Evolutionary conservation across 2,888 invertebrate genomes (phyloP), one percentile per base, ranked within the genome.

Genomic region (Morinoia aosen): DNA sequence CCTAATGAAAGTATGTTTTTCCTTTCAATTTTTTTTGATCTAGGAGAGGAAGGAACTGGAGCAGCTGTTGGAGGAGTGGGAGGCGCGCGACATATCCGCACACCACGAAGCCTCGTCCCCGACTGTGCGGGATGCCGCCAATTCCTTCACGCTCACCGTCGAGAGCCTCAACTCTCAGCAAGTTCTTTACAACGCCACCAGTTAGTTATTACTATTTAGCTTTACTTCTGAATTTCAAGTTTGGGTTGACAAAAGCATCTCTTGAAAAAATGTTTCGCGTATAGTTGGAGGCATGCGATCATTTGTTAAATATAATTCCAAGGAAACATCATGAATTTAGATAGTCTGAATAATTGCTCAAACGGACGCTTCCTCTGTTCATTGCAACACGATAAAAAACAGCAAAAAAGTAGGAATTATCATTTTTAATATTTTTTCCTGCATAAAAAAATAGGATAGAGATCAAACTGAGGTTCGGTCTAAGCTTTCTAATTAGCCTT

Each of bases 131-230:
- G 58, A 93, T n/a, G 93, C 58, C 95, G 57, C 61, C 10, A 90
- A 58, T 90, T 91, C 58, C 14, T 96, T 96, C 61, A 95, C 96
- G 25, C 95, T 96, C 88, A 96, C 95, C 56, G 96, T 96, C 88
- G 95, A 95, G 58, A 96, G 96, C 94, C 61, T 96, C n/a, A 88
- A 93, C n/a, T 90, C 93, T 5, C 88, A 88, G 7, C 93, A 95
- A 40, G 95, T 96, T 40, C 91, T 96, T 25, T 96, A 96, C 61
- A 96, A 96, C 57, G 95, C 96, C 48, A 95, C 96, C 58, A 96
- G 96, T 96, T 56, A 95, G 95, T 95, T 0, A 5, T 90, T 10
- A 10, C 14, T 40, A 16, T 39, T 33, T 90, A 0, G 4, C 48
- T 14, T 39, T 90, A 40, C 90, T 40, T 33, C 76, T 33, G 76